Evolutionary conservation across 2,797 vertebrate genomes (phyloP).

Genomic region (Peromyscus nudipes): DNA sequence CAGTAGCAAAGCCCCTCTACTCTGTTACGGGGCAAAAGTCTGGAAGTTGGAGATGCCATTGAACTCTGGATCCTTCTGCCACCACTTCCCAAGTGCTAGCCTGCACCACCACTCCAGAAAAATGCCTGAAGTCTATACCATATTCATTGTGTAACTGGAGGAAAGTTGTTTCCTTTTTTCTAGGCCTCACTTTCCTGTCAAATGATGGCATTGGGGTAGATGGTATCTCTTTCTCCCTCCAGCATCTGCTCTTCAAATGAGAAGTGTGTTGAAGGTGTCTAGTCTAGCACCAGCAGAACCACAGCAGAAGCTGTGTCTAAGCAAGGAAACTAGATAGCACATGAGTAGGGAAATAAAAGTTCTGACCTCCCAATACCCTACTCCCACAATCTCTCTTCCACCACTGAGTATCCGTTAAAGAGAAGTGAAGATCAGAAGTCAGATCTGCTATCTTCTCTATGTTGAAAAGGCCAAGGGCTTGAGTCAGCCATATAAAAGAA

Average conservation of each 20-base stretch:
- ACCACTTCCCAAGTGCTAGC: neutral
- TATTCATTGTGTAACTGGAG: neutral
- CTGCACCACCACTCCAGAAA: neutral
- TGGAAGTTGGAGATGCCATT: neutral
- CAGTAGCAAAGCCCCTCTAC: neutral
- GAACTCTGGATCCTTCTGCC: neutral
- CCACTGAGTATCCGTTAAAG: neutral
- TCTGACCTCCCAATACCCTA: neutral
- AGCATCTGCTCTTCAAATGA: constrained; percentile 5
- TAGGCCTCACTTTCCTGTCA: constrained; percentile 30
- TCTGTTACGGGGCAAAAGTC: neutral
- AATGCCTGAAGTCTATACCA: neutral
- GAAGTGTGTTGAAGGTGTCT: constrained; percentile 6
- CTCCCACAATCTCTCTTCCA: neutral
- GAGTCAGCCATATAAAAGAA: constrained; percentile 12
- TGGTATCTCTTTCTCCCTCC: neutral
- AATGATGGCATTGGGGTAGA: neutral
- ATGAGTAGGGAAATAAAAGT: constrained; percentile 24
- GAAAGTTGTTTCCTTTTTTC: constrained; percentile 10
- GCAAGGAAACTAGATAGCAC: neutral
- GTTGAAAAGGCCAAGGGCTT: neutral
- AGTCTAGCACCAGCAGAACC: neutral
- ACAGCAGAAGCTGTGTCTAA: neutral
- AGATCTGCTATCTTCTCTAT: neutral
- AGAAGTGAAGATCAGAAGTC: neutral